These are phyloP conservation scores for Luffia ferchaultella DNA, from an alignment of 2,888 invertebrate species.

Conservation along the genomic window DNA sequence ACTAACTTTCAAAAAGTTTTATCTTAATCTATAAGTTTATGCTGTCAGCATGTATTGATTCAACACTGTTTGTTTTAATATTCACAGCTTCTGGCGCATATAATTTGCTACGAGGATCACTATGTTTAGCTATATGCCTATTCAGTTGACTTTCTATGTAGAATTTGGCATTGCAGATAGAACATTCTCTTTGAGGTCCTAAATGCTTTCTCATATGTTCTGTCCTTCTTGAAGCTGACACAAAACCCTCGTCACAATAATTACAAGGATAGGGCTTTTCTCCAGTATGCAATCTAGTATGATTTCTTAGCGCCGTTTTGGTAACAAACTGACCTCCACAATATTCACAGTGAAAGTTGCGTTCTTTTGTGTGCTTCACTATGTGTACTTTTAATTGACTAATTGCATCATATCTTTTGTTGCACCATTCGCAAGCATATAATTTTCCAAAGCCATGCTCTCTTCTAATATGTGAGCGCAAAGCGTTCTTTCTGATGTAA, in stretches of 20 bases:
- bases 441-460: constrained; percentile 40
- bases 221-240: constrained; percentile 43
- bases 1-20: no score
- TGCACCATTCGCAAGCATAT: constrained; percentile 40
- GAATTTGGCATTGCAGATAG: constrained; percentile 38
- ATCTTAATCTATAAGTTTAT: no score
- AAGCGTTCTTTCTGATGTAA: constrained; percentile 33
- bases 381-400: constrained; percentile 40
- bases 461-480: constrained; percentile 36
- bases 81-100: constrained; percentile 22
- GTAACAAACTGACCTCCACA: constrained; percentile 47
- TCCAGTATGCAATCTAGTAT: constrained; percentile 45
- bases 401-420: constrained; percentile 40
- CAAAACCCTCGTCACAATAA: constrained; percentile 39
- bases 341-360: constrained; percentile 37
- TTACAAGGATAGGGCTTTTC: constrained; percentile 46
- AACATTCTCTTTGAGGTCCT: constrained; percentile 38
- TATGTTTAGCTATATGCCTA: constrained; percentile 38
- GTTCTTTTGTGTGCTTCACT: constrained; percentile 46
- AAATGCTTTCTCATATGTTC: constrained; percentile 44
- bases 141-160: constrained; percentile 27
- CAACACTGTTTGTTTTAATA: no score
- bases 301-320: constrained; percentile 37
- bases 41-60: no score
- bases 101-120: constrained; percentile 42